A percentile compares a stretch with the other conserved stretches of the same genome.
phyloP scores from a whole-genome alignment of 30 jellyfish, hydroid and myxozoan species.

The Catostylus mosaicus region DNA sequence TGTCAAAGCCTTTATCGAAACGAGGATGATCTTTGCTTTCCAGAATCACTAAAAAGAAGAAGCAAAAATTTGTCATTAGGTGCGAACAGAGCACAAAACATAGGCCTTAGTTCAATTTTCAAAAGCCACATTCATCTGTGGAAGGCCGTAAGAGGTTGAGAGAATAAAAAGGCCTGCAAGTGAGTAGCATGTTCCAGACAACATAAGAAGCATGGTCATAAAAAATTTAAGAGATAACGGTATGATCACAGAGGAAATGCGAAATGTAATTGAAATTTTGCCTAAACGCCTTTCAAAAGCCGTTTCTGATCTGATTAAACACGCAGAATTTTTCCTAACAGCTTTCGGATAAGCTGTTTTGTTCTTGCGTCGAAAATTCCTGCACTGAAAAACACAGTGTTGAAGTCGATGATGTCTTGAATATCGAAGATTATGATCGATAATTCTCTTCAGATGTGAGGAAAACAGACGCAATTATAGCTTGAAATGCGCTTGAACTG shows the following conservation, averaged over 20 bases:
- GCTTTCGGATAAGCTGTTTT: background rate
- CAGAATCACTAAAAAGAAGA: background rate
- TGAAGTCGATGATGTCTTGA: background rate
- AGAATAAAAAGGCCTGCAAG: too few species aligned
- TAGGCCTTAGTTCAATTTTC: too few species aligned
- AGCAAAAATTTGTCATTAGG: background rate
- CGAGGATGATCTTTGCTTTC: conserved; percentile 6
- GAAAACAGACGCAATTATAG: too few species aligned
- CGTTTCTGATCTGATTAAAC: background rate
- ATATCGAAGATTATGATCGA: background rate
- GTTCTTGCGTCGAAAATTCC: background rate
- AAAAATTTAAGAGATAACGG: background rate
- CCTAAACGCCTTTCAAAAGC: background rate
- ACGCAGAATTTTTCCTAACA: background rate
- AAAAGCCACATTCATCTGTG: too few species aligned
- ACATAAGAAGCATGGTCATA: background rate
- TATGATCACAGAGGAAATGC: background rate
- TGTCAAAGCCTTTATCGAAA: background rate
- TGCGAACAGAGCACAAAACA: background rate
- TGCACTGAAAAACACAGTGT: background rate
- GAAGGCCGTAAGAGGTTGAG: too few species aligned
- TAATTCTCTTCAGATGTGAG: background rate
- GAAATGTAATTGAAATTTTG: background rate
- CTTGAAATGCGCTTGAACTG: too few species aligned
- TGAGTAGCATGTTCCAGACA: background rate